Conservation (phyloP, 2,797 vertebrate species). For the Phylloscopus collybita region DNA sequence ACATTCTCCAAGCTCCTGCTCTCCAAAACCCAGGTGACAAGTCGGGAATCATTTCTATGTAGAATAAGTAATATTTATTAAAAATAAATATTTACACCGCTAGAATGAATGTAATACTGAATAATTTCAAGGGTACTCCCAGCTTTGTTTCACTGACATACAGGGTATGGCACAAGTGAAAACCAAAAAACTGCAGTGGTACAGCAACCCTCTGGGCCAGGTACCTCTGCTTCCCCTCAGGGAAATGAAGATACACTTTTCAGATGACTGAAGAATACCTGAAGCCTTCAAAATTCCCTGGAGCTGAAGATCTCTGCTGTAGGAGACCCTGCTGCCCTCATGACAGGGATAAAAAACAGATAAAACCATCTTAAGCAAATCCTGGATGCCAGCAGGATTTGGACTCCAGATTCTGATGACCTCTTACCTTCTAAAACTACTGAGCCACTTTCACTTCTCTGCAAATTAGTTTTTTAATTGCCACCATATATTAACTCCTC, state of each 20-base stretch:
- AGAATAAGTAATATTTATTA: background rate
- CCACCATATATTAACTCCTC: background rate
- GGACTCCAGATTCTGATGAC: background rate
- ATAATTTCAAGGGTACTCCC: background rate
- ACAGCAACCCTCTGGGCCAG: background rate
- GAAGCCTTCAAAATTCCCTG: background rate
- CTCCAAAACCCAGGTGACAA: accelerated
- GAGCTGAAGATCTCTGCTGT: background rate
- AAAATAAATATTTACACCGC: background rate
- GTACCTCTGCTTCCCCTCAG: background rate
- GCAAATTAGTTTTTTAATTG: background rate
- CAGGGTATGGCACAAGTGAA: accelerated
- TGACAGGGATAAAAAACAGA: background rate
- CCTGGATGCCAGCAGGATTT: background rate
- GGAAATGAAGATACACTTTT: background rate
- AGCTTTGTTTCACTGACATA: background rate
- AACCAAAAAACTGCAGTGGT: background rate
- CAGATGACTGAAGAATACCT: background rate
- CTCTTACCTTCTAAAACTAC: background rate
- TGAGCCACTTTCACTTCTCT: background rate
- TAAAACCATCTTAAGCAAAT: background rate
- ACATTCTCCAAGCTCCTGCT: background rate
- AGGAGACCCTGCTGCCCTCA: background rate
- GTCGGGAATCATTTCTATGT: background rate
- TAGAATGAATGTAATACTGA: background rate